Base-by-base conservation (phyloP, 2,113 vertebrate species). In the Leuciscus idus region DNA sequence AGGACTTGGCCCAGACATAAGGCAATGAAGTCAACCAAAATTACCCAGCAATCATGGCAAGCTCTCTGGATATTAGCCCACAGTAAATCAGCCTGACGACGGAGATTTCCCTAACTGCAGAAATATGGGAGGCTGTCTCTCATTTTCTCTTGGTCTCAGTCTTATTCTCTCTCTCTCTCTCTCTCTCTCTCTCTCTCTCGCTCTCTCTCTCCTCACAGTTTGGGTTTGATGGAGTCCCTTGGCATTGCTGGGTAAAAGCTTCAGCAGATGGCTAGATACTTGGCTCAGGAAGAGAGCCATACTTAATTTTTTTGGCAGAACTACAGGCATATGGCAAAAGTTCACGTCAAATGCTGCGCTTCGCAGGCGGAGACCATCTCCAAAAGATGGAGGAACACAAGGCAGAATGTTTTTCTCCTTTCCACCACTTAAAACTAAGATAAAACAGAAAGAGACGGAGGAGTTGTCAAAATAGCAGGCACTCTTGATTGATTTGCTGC, bases 251-350 rank as follows among this genome's bases (percentile, higher is more conserved):
- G 92, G 93, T 93, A 94, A 94, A 94, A 92, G 90, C 92, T 93
- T 93, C 88, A 94, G 92, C 93, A 94, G 94, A 94, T 95, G 94
- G 93, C 91, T 92, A 91, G 92, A 94, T 92, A 92, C 91, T 95
- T 94, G 94, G 93, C 93, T 30, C 79, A 64, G 88, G 92, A 94
- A 94, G 91, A 94, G 90, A 94, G 90, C 91, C 87, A 91, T 90
- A 90, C 88, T 90, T 93, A 94, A 93, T 93, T 92, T 91, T 92
- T 91, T 92, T 93, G 93, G 93, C 93, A 93, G 91, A 90, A 90
- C 91, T 91, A 90, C 92, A 92, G 91, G 93, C 91, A 92, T 91
- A 92, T 91, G 93, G 93, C 91, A 91, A 93, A 93, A 90, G 94
- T 93, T 94, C 89, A 93, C 93, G 91, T 93, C 92, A 93, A 93